Evolutionary conservation across 1,140 invertebrate genomes (phyloP), one percentile per base, ranked within the genome.

Genomic region (Scaptomyza graminum): DNA sequence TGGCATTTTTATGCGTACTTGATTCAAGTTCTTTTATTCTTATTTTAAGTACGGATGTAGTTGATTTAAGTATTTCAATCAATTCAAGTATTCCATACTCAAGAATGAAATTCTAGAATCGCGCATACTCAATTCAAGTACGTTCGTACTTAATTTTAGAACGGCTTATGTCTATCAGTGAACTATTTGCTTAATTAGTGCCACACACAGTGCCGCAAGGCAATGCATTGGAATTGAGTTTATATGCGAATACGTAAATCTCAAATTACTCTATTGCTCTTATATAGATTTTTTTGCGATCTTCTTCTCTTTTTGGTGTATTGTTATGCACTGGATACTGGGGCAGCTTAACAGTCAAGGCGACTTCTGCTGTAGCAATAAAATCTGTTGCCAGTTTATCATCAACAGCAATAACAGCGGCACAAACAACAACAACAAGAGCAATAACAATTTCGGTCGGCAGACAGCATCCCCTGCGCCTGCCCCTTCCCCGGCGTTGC

Each of bases 371-470:
- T 56, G 13, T 16, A 51, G 9, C 34, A 71, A 52, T 46, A 37
- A 31, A 66, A 61, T 60, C 62, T 72, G 69, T 68, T 73, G 57
- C 70, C 64, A 68, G 64, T 73, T 68, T 73, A 73, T 68, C 64
- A 55, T 34, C 56, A 64, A 22, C 41, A 62, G 34, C 37, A 60
- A 60, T 22, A 56, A 28, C 9, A 57, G 37, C 15, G 28, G 7
- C 31, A 8, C 7, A 34, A 46, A 52, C 28, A 55, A 51, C 34
- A 56, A 46, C 25, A 18, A 31, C 37, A 31, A 37, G 5, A 37
- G 12, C 6, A 43, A 25, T 13, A 51, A 55, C 47, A 51, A 51
- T 18, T 69, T 59, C n/a, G 41, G 47, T 16, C 43, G 52, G 39
- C 50, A 28, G 12, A 13, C 37, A 18, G 25, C 28, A 28, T 15